Evolutionary conservation across 2,888 invertebrate genomes (phyloP), one percentile per base, ranked within the genome.

Genomic region (Pharmacophagus antenor): DNA sequence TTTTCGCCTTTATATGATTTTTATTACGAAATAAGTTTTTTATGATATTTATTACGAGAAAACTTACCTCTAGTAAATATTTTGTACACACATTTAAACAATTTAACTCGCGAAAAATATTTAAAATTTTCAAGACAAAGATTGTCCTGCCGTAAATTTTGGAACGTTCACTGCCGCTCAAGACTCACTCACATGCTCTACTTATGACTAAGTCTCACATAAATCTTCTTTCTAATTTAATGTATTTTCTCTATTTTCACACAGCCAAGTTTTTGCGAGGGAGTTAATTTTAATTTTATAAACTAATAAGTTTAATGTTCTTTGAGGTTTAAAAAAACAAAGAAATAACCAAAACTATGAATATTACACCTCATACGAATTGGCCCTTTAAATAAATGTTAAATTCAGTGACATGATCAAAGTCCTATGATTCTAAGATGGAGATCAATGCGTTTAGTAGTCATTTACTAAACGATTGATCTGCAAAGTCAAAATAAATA

Each of bases 171-270:
- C n/a, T n/a, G n/a, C n/a, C 15, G n/a, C 37, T 37, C n/a, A n/a
- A 37, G 37, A n/a, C 37, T 37, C 37, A 37, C 37, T 37, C 37
- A 37, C 37, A n/a, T n/a, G 37, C n/a, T n/a, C 37, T 37, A 37
- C 37, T 37, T 37, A 37, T 37, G n/a, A 37, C 37, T 37, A 37
- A 37, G 37, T 37, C 37, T 37, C n/a, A 2, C 7, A 10, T 27
- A 37, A 37, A 37, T 37, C 37, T 37, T n/a, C 37, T 37, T 37
- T 37, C 15, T n/a, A 37, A 37, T 37, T 37, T n/a, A 37, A 37
- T n/a, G 37, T 37, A 37, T 37, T 37, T 37, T 37, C 37, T 37
- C n/a, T n/a, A 37, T n/a, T n/a, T 37, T 31, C 10, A 31, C n/a
- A 27, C 10, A 27, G 10, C n/a, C 4, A n/a, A 37, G 4, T n/a